Percentiles rank a stretch among this genome's conserved stretches.
Conservation (phyloP, 2,113 vertebrate species). For the Corvus cornix region DNA sequence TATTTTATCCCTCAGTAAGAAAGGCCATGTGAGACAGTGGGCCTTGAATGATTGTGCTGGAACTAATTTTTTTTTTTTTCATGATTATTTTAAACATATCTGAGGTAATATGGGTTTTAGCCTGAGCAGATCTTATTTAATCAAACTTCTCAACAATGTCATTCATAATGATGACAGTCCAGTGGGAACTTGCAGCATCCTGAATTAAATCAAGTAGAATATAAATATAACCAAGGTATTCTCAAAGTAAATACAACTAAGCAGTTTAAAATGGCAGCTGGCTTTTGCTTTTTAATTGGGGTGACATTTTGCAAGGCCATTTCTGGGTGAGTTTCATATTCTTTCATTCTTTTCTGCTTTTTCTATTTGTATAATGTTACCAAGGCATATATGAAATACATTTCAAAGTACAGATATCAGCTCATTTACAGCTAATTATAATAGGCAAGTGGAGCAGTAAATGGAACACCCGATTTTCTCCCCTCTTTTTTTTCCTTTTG, state of each 20-base stretch:
- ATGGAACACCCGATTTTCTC: slow-evolving; percentile 65
- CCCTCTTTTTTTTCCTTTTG: slow-evolving; percentile 43
- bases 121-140: slow-evolving; percentile 45
- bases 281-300: slow-evolving; percentile 60
- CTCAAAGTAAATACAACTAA: slow-evolving; percentile 66
- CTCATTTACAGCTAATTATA: slow-evolving; percentile 80
- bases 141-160: slow-evolving; percentile 54
- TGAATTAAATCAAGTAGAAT: slow-evolving; percentile 69
- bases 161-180: slow-evolving; percentile 61
- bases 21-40: background rate
- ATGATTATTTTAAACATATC: background rate
- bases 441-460: slow-evolving; percentile 74
- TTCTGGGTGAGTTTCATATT: slow-evolving; percentile 62
- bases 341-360: slow-evolving; percentile 49
- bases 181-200: slow-evolving; percentile 52
- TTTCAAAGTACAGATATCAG: slow-evolving; percentile 75
- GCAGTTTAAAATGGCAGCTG: slow-evolving; percentile 31
- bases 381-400: slow-evolving; percentile 65
- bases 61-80: background rate
- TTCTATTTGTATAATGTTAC: slow-evolving; percentile 65
- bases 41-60: background rate
- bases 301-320: slow-evolving; percentile 67
- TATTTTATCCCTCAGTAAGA: background rate
- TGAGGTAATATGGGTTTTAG: background rate
- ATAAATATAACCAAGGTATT: slow-evolving; percentile 60